phyloP scores from a whole-genome alignment of 2,888 invertebrate genomes.

The Macrophya alboannulata region DNA sequence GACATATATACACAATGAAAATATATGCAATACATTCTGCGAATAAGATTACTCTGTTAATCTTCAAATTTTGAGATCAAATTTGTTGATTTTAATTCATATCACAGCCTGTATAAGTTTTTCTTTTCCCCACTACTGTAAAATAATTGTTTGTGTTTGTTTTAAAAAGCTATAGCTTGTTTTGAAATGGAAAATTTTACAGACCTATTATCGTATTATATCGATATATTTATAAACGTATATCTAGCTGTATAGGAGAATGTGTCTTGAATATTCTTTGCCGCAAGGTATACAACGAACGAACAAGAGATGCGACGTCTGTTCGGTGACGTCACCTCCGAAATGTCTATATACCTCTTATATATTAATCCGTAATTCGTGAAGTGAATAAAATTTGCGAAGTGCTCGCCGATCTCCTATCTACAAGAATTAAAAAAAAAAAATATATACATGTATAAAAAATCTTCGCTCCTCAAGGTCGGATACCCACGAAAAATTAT shows the following conservation, averaged over 20 bases:
- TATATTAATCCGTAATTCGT: constrained; percentile 2
- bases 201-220: constrained; percentile 2
- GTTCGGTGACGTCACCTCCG: constrained; percentile 9
- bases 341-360: constrained; percentile 1
- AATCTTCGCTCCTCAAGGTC: not conserved
- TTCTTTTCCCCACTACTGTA: not conserved
- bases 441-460: not conserved
- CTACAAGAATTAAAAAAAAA: not conserved
- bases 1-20: not conserved
- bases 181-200: constrained; percentile 47
- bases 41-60: not conserved
- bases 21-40: not conserved
- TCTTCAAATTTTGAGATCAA: no score
- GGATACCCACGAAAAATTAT: not conserved
- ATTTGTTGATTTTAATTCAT: no score
- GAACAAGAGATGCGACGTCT: not conserved
- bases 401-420: no score
- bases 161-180: not conserved
- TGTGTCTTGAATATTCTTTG: constrained; percentile 12
- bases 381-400: not conserved
- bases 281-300: constrained; percentile 18
- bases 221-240: not conserved
- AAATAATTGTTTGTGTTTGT: constrained; percentile 18
- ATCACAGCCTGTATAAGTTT: not conserved
- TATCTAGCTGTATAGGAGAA: not conserved